phyloP scores from a whole-genome alignment of 2,888 invertebrate species.

The Hirtodrosophila cameraria region DNA sequence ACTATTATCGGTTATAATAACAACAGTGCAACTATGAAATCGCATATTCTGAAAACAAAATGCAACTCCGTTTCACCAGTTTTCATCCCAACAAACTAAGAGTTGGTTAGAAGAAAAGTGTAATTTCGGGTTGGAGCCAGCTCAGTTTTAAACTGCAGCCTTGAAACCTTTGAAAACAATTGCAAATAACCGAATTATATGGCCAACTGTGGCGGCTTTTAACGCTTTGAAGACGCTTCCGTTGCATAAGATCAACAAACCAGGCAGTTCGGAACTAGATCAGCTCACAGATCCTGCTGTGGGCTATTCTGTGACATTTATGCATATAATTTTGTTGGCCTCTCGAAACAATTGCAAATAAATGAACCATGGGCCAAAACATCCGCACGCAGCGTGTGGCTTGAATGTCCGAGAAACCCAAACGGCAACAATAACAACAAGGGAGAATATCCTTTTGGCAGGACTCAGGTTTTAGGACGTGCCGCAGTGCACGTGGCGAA shows the following conservation, averaged over 20 bases:
- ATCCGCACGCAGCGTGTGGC: conserved; percentile 72
- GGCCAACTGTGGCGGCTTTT: conserved; percentile 36
- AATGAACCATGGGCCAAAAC: conserved; percentile 76
- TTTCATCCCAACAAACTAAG: no score
- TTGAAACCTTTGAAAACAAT: no score
- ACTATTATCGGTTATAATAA: no score
- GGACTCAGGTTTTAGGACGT: conserved; percentile 14
- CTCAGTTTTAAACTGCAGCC: no score
- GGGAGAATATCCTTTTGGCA: conserved; percentile 46
- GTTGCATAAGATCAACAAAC: conserved; percentile 41
- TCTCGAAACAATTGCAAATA: conserved; percentile 51
- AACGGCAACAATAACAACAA: conserved; percentile 28
- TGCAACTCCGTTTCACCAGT: no score
- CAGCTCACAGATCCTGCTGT: conserved; percentile 38
- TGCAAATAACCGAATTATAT: no score
- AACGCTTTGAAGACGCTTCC: conserved; percentile 39
- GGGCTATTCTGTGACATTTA: conserved; percentile 58
- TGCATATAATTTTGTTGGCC: conserved; percentile 68
- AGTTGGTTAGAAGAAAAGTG: no score
- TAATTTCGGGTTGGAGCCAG: no score
- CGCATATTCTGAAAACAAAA: no score
- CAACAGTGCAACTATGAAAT: no score
- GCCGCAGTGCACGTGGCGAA: conserved; percentile 62
- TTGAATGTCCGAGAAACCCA: conserved; percentile 74
- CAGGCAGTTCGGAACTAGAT: no score